These are phyloP conservation scores for Drosophila athabasca DNA, from an alignment of 1,140 invertebrate genomes.

Conservation along the genomic window DNA sequence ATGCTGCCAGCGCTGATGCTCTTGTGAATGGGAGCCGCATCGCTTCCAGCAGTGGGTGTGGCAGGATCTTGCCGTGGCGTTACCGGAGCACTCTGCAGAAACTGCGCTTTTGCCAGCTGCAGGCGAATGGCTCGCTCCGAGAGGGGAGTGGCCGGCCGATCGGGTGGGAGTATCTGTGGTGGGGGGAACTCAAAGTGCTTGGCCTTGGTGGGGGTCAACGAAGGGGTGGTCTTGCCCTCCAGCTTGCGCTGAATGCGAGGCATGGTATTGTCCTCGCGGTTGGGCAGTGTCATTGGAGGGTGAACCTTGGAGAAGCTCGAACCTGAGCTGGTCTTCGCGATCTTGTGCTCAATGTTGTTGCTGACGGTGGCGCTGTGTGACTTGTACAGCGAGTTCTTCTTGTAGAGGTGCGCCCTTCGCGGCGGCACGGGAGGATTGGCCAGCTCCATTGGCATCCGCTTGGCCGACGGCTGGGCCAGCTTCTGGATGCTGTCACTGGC, in stretches of 20 bases:
- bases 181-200: slow-evolving; percentile 74
- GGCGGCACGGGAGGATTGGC: slow-evolving; percentile 56
- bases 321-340: slow-evolving; percentile 75
- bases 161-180: slow-evolving; percentile 11
- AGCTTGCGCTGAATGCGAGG: slow-evolving; percentile 71
- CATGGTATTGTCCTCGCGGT: slow-evolving; percentile 66
- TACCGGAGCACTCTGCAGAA: slow-evolving; percentile 83
- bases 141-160: slow-evolving; percentile 69
- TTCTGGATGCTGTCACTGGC: slow-evolving; percentile 71
- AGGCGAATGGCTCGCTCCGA: slow-evolving; percentile 85
- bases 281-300: slow-evolving; percentile 44
- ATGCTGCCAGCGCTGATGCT: slow-evolving; percentile 90
- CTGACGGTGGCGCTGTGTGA: slow-evolving; percentile 66
- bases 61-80: slow-evolving; percentile 53
- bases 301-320: slow-evolving; percentile 48
- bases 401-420: slow-evolving; percentile 61
- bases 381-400: slow-evolving; percentile 68
- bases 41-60: slow-evolving; percentile 32
- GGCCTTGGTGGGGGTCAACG: slow-evolving; percentile 68
- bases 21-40: slow-evolving; percentile 80
- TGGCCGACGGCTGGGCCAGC: slow-evolving; percentile 33
- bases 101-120: slow-evolving; percentile 87
- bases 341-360: slow-evolving; percentile 75
- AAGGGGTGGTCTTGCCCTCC: slow-evolving; percentile 46
- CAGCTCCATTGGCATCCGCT: slow-evolving; percentile 13